These are phyloP conservation scores for Chelon labrosus DNA, from an alignment of 2,797 vertebrate genomes.

Conservation along the genomic window DNA sequence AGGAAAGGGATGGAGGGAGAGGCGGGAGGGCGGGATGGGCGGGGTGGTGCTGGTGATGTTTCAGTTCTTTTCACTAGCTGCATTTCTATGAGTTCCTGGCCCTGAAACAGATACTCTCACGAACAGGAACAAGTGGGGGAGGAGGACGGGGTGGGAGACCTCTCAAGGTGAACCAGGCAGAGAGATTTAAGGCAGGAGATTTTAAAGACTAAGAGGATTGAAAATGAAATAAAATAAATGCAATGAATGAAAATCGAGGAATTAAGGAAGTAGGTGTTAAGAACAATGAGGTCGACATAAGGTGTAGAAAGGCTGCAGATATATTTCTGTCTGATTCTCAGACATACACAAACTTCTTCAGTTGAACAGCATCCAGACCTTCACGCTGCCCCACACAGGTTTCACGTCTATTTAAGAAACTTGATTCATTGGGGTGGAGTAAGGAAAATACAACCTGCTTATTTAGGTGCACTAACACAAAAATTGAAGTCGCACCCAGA, in stretches of 20 bases:
- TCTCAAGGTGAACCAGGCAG: conserved; percentile 68
- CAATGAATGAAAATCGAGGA: conserved; percentile 42
- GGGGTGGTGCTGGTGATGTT: conserved; percentile 34
- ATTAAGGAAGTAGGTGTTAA: conserved; percentile 6
- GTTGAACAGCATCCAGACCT: conserved; percentile 5
- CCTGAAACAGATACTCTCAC: conserved; percentile 69
- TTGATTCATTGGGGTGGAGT: not conserved
- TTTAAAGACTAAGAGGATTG: conserved; percentile 4
- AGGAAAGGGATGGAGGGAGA: conserved; percentile 17
- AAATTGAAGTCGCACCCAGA: not conserved
- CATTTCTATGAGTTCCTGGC: conserved; percentile 55
- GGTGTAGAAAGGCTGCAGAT: conserved; percentile 11
- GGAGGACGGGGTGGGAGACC: conserved; percentile 19
- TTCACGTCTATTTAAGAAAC: conserved; percentile 21
- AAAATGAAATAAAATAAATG: conserved; percentile 34
- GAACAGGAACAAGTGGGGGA: conserved; percentile 41
- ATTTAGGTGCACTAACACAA: conserved; percentile 3
- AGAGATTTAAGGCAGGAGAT: conserved; percentile 28
- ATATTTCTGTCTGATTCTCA: conserved; percentile 13
- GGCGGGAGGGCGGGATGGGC: not conserved
- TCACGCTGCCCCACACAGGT: not conserved
- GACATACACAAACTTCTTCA: conserved; percentile 17
- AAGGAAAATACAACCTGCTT: not conserved
- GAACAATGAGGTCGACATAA: conserved; percentile 12
- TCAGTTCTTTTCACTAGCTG: conserved; percentile 57